Evolutionary conservation across 2,888 invertebrate species (phyloP).

Genomic region (Notodonta dromedarius): DNA sequence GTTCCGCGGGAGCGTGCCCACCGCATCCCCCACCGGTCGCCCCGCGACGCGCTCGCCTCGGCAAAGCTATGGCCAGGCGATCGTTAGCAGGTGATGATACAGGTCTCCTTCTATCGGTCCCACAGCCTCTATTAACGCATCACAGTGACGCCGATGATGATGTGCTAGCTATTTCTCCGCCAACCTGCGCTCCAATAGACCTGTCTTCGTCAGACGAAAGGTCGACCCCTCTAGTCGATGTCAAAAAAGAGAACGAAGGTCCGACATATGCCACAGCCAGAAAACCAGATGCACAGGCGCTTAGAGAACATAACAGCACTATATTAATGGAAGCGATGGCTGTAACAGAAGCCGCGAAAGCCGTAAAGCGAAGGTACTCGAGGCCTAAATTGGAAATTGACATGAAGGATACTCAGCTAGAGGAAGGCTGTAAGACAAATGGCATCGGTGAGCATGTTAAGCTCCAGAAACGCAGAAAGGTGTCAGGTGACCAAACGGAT

Average conservation of each 20-base stretch:
- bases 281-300: constrained; percentile 74
- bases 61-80: constrained; percentile 88
- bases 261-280: constrained; percentile 65
- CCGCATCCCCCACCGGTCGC: constrained; percentile 83
- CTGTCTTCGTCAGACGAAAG: constrained; percentile 79
- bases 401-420: constrained; percentile 76
- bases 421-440: constrained; percentile 75
- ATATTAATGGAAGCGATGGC: constrained; percentile 52
- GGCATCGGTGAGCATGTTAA: constrained; percentile 82
- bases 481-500: constrained; percentile 71
- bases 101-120: constrained; percentile 70
- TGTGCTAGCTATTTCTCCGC: constrained; percentile 78
- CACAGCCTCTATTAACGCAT: constrained; percentile 57
- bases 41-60: constrained; percentile 74
- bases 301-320: constrained; percentile 68
- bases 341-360: constrained; percentile 60
- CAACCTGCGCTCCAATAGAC: constrained; percentile 74
- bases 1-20: constrained; percentile 87
- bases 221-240: constrained; percentile 73
- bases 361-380: constrained; percentile 74
- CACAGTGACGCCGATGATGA: constrained; percentile 81
- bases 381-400: constrained; percentile 78
- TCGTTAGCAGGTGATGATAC: constrained; percentile 83
- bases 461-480: constrained; percentile 81
- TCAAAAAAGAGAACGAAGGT: constrained; percentile 79